Evolutionary conservation across 2,113 vertebrate species (phyloP), one percentile per base, ranked within the genome.

Genomic region (Callipepla squamata): DNA sequence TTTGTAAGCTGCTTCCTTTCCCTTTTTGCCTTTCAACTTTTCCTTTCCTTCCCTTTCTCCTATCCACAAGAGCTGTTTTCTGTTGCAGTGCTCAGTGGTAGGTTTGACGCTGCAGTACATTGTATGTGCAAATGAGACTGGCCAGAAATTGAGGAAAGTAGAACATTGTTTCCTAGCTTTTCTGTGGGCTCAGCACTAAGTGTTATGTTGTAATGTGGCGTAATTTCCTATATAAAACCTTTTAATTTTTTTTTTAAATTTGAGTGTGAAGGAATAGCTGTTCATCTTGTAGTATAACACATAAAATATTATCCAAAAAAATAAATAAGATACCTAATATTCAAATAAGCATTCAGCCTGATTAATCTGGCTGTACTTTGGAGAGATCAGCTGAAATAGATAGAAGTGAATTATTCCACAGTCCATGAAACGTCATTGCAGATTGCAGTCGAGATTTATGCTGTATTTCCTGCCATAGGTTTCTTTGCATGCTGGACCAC

Each of bases 241-340:
- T 96, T 95, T 53, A 23, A 44, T 44, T 51, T 48, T 66, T 9
- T 51, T 51, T 81, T 90, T 93, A 85, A 40, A 47, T 91, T 88
- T 47, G 59, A 75, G 58, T 88, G 48, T 89, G 47, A 88, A 93
- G 74, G 11, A 51, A 66, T 80, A 85, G 72, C 42, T 44, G 5
- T 76, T 96, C 4, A 25, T 28, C 92, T 93, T 74, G 6, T 89
- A 84, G 26, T 17, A 38, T 87, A 75, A 92, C 20, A 10, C 85
- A 32, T 92, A 89, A 88, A 77, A 45, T 7, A 81, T 93, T 96
- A 81, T 66, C 51, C 36, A 65, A 90, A 36, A 91, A 95, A 92
- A 91, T 93, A 12, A 85, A 45, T 42, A 65, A 22, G 11, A 72
- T 63, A 55, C 10, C 21, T 16, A 0, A 11, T 79, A 36, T 82